phyloP scores from a whole-genome alignment of 2,888 invertebrate genomes.

The Amiota communis region DNA sequence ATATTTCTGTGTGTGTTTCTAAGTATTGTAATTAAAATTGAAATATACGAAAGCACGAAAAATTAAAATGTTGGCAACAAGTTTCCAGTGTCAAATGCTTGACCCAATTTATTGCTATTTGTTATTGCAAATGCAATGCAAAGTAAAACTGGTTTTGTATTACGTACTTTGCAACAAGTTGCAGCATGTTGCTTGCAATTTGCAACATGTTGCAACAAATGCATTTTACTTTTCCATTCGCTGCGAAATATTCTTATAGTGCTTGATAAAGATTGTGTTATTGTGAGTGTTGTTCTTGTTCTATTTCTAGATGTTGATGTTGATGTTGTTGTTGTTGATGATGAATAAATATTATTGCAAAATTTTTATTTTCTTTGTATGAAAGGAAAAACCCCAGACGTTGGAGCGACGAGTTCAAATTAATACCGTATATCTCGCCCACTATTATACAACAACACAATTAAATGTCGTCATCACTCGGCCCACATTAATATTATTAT shows the following conservation, averaged over 20 bases:
- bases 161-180: constrained; percentile 14
- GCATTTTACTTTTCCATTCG: neutral
- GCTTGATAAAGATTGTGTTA: neutral
- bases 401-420: neutral
- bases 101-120: constrained; percentile 20
- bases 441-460: too few relatives aligned
- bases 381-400: constrained; percentile 13
- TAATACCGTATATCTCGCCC: neutral
- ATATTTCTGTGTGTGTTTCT: too few relatives aligned
- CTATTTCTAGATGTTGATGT: neutral
- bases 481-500: too few relatives aligned
- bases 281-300: neutral
- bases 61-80: constrained; percentile 6
- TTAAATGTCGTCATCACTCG: too few relatives aligned
- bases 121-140: neutral
- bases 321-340: neutral
- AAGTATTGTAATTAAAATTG: too few relatives aligned
- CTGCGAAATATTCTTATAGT: too few relatives aligned
- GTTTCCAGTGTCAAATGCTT: constrained; percentile 17
- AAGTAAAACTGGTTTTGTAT: neutral
- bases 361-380: constrained; percentile 1
- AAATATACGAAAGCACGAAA: neutral
- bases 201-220: neutral
- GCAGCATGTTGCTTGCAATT: constrained; percentile 5
- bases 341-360: constrained; percentile 20